phyloP scores from a whole-genome alignment of 2,113 vertebrate genomes.

The Formicarius rufipectus region DNA sequence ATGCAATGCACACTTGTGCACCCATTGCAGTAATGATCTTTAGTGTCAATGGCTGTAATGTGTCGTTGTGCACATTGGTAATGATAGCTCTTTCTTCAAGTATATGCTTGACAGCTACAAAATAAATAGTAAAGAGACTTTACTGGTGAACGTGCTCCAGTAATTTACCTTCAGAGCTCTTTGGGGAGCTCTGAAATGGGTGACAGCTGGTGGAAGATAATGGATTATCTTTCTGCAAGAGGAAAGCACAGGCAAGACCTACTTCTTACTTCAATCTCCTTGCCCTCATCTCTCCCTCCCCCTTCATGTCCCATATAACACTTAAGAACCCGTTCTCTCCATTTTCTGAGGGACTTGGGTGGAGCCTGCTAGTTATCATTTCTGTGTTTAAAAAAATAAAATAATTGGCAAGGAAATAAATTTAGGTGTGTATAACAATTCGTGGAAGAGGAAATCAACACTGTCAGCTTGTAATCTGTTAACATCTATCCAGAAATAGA shows the following conservation, averaged over 20 bases:
- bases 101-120: not conserved
- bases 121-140: not conserved
- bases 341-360: not conserved
- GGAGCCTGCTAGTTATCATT: not conserved
- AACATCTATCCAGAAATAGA: constrained; percentile 33
- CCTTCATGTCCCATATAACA: constrained; percentile 6
- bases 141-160: not conserved
- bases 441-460: constrained; percentile 36
- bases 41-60: not conserved
- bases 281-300: constrained; percentile 24
- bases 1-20: not conserved
- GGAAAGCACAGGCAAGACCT: constrained; percentile 47
- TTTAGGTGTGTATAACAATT: constrained; percentile 28
- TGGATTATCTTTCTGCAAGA: constrained; percentile 69
- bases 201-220: constrained; percentile 79
- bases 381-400: not conserved
- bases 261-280: constrained; percentile 71
- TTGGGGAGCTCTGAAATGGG: not conserved
- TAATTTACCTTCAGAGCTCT: constrained; percentile 10
- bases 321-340: not conserved
- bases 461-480: constrained; percentile 28
- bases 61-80: not conserved
- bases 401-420: constrained; percentile 44
- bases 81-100: not conserved
- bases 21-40: not conserved